Evolutionary conservation across 2,113 vertebrate species (phyloP), one percentile per base, ranked within the genome.

Genomic region (Melanostigma gelatinosum): DNA sequence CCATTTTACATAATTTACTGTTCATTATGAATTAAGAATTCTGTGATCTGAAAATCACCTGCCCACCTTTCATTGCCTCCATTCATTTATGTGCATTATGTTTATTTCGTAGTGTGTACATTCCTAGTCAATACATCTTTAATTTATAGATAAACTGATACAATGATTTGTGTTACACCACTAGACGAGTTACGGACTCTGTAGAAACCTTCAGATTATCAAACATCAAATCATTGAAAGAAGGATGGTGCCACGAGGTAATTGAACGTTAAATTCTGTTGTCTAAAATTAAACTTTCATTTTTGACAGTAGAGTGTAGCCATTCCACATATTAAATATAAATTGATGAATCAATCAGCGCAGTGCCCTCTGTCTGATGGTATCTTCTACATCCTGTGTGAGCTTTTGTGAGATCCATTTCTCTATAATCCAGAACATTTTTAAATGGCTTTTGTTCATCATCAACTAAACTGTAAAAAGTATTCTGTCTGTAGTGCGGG

Each of bases 321-420:
- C 52, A 54, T n/a, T 54, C 20, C 8, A 54, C 52, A 54, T 4
- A 11, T n/a, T 10, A 10, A 8, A 54, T n/a, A 54, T 54, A 54
- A 8, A 54, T n/a, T n/a, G 22, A 54, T 54, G n/a, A n/a, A 54
- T 11, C 13, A 15, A 58, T 29, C 57, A 58, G 6, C 36, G 8
- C 20, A 12, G 5, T 34, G 2, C 32, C 32, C 4, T 32, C 32
- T 38, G n/a, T n/a, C 24, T 4, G 27, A 72, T 27, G 11, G 20
- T 15, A 42, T 54, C 32, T 44, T 32, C 29, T 11, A 4, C 32
- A 48, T 57, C 55, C 50, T 16, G 24, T 52, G 8, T 67, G 36
- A 76, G 52, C 27, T 66, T 52, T 80, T 29, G 60, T 66, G 42
- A 66, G 44, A 75, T 34, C 2, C 24, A 4, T 34, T 55, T 77